A percentile compares a stretch with the other conserved stretches of the same genome.
phyloP scores from a whole-genome alignment of 2,113 vertebrate species.

The Azemiops feae region DNA sequence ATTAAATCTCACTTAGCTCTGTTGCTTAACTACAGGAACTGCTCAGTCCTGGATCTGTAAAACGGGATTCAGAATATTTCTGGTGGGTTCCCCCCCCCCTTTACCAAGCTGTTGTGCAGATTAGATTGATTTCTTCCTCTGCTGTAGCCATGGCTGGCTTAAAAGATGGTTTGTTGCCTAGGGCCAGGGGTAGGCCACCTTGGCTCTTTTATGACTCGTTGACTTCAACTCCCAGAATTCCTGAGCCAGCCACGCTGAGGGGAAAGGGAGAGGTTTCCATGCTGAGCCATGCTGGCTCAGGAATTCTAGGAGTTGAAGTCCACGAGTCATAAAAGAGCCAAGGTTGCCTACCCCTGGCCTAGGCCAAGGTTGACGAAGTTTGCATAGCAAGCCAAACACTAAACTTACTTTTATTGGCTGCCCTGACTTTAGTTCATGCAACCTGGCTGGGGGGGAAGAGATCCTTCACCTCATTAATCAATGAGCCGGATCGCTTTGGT shows the following conservation, averaged over 20 bases:
- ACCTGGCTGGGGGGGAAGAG: background rate
- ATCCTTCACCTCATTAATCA: background rate
- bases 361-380: background rate
- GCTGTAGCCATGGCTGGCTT: background rate
- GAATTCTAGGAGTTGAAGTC: too few relatives aligned
- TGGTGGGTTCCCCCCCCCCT: too few relatives aligned
- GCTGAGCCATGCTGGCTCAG: too few relatives aligned
- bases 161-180: background rate
- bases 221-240: too few relatives aligned
- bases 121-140: background rate
- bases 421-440: background rate
- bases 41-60: background rate
- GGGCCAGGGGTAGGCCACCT: too few relatives aligned
- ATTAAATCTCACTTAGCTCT: background rate
- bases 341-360: too few relatives aligned
- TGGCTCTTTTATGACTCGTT: too few relatives aligned
- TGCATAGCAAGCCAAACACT: background rate
- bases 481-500: background rate
- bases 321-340: too few relatives aligned
- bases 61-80: background rate
- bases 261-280: too few relatives aligned
- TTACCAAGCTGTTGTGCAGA: background rate
- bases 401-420: background rate
- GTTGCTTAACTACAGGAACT: background rate
- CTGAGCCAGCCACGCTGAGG: too few relatives aligned